Evolutionary conservation across 2,113 vertebrate species (phyloP), one percentile per base, ranked within the genome.

Genomic region (Ammodytes marinus): DNA sequence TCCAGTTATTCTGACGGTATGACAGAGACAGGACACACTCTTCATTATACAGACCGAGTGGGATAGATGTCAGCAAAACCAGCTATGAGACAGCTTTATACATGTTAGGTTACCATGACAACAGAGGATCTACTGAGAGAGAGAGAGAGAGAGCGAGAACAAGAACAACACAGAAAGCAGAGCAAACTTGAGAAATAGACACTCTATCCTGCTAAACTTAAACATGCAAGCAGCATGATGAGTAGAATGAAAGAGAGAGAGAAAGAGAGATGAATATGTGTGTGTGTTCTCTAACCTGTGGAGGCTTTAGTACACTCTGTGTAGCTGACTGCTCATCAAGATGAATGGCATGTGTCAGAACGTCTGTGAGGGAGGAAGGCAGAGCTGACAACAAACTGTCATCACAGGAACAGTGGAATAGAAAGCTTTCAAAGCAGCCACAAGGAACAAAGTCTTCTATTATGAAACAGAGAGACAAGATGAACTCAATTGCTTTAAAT

Each of bases 301-400:
- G 40, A 43, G 53, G 27, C 17, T 43, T 53, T 6, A 43, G 58
- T 40, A 17, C 12, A 46, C n/a, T 69, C 39, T 17, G 1, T 54
- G 49, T 4, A 27, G n/a, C 59, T 74, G 71, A 69, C 64, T 63
- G 27, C 61, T 78, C 69, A 19, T 74, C 69, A 78, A 49, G 42
- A 50, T 74, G 82, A 84, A 1, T 42, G 76, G 74, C 75, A 69
- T 2, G 49, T 69, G 63, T 52, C 4, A 45, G 42, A 8, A 2
- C 6, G 2, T 52, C 55, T 67, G 17, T 52, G 57, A 57, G 52
- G 67, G 46, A 52, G 63, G 54, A 39, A 53, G 74, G 60, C 1
- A 46, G 59, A 19, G 64, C 35, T 50, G 65, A 46, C 12, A 65
- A 47, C 65, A 50, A 75, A 54, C 27, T 79, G 64, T 74, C 70